phyloP scores from a whole-genome alignment of 2,797 vertebrate species.

The Cossypha polioptera region DNA sequence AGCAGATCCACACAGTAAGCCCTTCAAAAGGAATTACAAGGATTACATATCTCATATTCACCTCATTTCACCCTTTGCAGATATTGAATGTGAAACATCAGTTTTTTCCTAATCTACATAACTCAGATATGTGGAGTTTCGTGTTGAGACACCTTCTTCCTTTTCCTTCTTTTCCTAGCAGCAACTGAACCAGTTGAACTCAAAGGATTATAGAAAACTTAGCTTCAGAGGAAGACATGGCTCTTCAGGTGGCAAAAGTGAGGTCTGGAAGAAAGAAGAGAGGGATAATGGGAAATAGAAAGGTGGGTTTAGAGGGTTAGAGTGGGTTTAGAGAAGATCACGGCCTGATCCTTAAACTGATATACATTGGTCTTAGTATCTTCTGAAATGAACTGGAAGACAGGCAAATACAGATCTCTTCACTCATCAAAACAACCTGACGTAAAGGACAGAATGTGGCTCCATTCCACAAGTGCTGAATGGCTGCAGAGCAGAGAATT shows the following conservation, averaged over 20 bases:
- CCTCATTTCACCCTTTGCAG: constrained; percentile 39
- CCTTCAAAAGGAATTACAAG: constrained; percentile 62
- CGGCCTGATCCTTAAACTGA: neutral
- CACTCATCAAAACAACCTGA: neutral
- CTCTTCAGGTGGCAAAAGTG: neutral
- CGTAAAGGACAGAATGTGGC: neutral
- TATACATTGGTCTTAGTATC: neutral
- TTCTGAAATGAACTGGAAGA: neutral
- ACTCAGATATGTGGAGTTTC: neutral
- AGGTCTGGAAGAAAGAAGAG: neutral
- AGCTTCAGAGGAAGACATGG: neutral
- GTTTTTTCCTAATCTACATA: neutral
- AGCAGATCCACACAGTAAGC: constrained; percentile 50
- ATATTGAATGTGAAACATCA: neutral
- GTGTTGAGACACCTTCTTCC: neutral
- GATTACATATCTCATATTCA: constrained; percentile 59
- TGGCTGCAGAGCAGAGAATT: neutral
- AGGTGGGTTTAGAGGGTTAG: neutral
- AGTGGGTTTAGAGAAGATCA: neutral
- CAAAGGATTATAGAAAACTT: neutral
- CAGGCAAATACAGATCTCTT: neutral
- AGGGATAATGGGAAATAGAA: neutral
- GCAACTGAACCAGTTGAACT: neutral
- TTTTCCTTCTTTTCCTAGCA: neutral
- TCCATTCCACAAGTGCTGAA: neutral